phyloP scores from a whole-genome alignment of 2,888 invertebrate genomes.

The Drosophila setosimentum region DNA sequence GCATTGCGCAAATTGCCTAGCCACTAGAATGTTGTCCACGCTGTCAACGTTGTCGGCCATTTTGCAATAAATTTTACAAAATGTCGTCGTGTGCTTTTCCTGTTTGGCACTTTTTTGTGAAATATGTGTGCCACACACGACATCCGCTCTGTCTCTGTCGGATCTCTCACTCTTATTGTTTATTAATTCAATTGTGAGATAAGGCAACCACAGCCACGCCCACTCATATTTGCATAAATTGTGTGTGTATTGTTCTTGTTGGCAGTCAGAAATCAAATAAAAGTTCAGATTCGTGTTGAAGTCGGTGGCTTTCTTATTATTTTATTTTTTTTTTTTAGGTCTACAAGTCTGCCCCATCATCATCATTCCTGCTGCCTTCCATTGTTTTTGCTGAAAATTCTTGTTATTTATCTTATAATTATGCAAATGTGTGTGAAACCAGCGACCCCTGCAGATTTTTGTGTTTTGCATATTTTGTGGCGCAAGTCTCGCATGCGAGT shows the following conservation, averaged over 20 bases:
- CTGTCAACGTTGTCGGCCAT: conserved; percentile 45
- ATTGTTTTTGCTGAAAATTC: conserved; percentile 71
- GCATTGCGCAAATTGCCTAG: conserved; percentile 55
- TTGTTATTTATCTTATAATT: conserved; percentile 80
- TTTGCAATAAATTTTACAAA: conserved; percentile 73
- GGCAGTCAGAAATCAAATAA: conserved; percentile 67
- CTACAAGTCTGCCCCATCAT: neutral
- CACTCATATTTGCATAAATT: conserved; percentile 63
- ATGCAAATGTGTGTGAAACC: conserved; percentile 62
- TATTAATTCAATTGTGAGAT: conserved; percentile 59
- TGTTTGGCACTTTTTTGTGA: conserved; percentile 74
- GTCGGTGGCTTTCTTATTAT: neutral
- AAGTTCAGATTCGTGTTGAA: conserved; percentile 28
- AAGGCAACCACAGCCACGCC: conserved; percentile 57
- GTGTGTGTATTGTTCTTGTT: conserved; percentile 25
- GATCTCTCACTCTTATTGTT: conserved; percentile 29
- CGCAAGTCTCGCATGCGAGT: conserved; percentile 22
- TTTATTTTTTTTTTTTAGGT: neutral
- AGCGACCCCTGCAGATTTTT: conserved; percentile 24
- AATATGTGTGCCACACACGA: conserved; percentile 64
- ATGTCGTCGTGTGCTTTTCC: conserved; percentile 71
- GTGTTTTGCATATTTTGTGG: conserved; percentile 49
- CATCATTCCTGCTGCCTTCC: conserved; percentile 29
- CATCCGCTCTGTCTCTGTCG: conserved; percentile 66
- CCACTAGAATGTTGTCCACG: conserved; percentile 44